phyloP scores from a whole-genome alignment of 2,888 invertebrate species.

The Carcina quercana region DNA sequence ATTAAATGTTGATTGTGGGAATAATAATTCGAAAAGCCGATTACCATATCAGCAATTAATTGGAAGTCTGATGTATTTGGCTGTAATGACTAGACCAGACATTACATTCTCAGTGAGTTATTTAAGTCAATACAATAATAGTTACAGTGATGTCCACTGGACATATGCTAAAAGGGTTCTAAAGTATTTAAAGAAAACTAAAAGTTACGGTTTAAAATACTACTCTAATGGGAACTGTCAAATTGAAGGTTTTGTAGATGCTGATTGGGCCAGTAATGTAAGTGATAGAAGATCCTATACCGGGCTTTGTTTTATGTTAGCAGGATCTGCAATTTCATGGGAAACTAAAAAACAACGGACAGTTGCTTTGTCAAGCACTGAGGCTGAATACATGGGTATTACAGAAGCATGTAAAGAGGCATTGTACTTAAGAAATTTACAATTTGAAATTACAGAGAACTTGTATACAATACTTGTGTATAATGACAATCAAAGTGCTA shows the following conservation, averaged over 20 bases:
- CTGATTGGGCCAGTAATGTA: slow-evolving; percentile 8
- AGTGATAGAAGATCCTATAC: slow-evolving; percentile 7
- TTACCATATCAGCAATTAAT: slow-evolving; percentile 2
- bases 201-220: slow-evolving; percentile 6
- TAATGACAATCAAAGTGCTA: not conserved
- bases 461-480: not conserved
- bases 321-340: slow-evolving; percentile 10
- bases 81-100: slow-evolving; percentile 6
- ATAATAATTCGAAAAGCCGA: not conserved
- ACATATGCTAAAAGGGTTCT: slow-evolving; percentile 14
- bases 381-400: slow-evolving; percentile 15
- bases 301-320: not conserved
- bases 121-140: slow-evolving; percentile 16
- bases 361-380: slow-evolving; percentile 12
- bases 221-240: not conserved
- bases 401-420: slow-evolving; percentile 11
- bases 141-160: slow-evolving; percentile 14
- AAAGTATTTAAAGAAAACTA: slow-evolving; percentile 10
- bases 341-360: slow-evolving; percentile 15
- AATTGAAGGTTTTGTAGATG: slow-evolving; percentile 7
- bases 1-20: not conserved
- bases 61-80: slow-evolving; percentile 4
- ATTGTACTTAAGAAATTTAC: slow-evolving; percentile 5
- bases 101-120: slow-evolving; percentile 9
- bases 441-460: not conserved